Conservation (phyloP, 2,113 vertebrate species). For the Echinops telfairi region DNA sequence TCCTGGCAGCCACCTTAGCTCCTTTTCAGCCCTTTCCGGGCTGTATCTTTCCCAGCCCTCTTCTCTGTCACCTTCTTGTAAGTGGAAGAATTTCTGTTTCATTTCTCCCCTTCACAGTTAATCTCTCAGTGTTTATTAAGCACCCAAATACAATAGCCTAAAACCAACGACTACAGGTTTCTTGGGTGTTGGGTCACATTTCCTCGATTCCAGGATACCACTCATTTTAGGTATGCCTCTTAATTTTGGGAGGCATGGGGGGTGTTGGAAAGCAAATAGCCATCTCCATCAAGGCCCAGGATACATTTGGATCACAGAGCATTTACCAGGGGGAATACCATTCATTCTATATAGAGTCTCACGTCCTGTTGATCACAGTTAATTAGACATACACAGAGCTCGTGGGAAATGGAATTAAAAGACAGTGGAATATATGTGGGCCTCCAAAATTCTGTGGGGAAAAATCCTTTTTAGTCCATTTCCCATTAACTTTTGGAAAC, state of each 20-base stretch:
- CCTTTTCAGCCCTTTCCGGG: background rate
- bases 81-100: conserved; percentile 47
- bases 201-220: conserved; percentile 31
- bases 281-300: background rate
- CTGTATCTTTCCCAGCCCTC: fast-evolving
- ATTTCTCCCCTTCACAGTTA: conserved; percentile 3
- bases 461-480: too few species aligned
- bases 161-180: background rate
- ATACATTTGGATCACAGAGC: background rate
- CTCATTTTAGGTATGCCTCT: conserved; percentile 11
- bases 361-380: background rate
- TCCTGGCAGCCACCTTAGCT: background rate
- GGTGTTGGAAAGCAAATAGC: background rate
- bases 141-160: background rate
- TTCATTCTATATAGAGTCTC: background rate
- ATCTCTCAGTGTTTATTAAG: background rate
- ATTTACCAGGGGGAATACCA: background rate
- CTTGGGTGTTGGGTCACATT: background rate
- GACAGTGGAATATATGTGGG: too few species aligned
- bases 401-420: too few species aligned
- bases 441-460: too few species aligned
- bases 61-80: background rate
- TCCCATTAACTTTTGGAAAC: too few species aligned
- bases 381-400: background rate
- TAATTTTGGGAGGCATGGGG: background rate